phyloP scores from a whole-genome alignment of 1,140 invertebrate species.

The Drosophila chauvacae region DNA sequence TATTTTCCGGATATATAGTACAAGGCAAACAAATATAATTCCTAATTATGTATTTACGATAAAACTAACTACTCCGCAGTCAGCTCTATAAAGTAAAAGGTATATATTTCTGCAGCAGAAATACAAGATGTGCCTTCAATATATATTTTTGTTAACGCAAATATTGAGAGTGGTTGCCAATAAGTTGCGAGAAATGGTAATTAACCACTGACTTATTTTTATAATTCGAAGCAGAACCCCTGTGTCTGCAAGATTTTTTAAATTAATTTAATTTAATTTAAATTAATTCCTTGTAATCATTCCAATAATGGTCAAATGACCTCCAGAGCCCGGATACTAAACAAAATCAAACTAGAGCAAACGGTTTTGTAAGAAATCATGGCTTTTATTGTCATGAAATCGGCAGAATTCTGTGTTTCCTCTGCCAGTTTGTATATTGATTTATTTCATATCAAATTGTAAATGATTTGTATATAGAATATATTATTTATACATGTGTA shows the following conservation, averaged over 20 bases:
- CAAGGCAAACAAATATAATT: no score
- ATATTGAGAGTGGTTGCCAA: background rate
- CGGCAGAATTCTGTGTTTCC: background rate
- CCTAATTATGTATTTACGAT: no score
- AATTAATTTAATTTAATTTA: background rate
- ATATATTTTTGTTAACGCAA: background rate
- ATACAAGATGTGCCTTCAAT: no score
- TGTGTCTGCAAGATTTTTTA: background rate
- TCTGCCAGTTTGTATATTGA: constrained; percentile 38
- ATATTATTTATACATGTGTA: constrained; percentile 42
- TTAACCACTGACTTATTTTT: background rate
- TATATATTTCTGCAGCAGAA: background rate
- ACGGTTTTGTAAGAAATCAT: constrained; percentile 8
- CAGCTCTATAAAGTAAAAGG: background rate
- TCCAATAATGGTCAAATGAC: background rate
- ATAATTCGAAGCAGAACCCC: background rate
- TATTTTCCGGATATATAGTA: no score
- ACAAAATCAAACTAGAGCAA: background rate
- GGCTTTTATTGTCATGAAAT: constrained; percentile 17
- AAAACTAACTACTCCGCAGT: background rate
- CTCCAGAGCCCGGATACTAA: background rate
- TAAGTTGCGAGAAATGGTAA: background rate
- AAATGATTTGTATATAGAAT: constrained; percentile 70
- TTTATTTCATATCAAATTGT: constrained; percentile 78
- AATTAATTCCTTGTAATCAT: background rate